Base-by-base conservation (phyloP, 2,113 vertebrate species). In the Dicentrarchus labrax region DNA sequence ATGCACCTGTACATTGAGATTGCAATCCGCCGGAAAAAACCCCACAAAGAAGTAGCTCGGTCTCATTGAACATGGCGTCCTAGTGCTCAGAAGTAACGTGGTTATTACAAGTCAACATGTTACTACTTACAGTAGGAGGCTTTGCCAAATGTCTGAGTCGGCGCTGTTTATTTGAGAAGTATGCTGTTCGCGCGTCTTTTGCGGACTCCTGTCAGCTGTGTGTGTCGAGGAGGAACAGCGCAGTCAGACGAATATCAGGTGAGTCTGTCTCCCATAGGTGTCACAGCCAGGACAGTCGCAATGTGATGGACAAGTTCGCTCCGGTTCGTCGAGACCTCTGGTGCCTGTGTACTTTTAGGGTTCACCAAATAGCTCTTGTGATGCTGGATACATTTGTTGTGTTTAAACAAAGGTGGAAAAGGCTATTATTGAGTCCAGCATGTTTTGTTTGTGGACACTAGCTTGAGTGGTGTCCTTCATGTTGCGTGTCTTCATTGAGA, bases 21-120 rank as follows among this genome's bases (percentile, higher is more conserved):
- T 3, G 30, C 30, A 30, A 30, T 30, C 30, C 30, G 30, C 30
- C 30, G 30, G 4, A 30, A 30, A 30, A 2, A 30, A 30, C 30
- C 30, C 30, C 30, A 30, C 30, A 30, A 30, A 30, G 30, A 30
- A 30, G 30, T 91, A 81, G 57, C 67, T 73, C 62, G 57, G 96
- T 90, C 94, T 96, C 1, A 0, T 85, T 71, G 59, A 94, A 95
- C 48, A 96, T 96, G 96, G 94, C 94, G 4, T 80, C 95, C 54
- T 75, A 69, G 89, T 88, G 90, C 53, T 6, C 0, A n/a, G 78
- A 21, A 85, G 76, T 85, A 93, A 93, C 82, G 95, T 84, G 93
- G 92, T 86, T 88, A 41, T 82, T 65, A 51, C 79, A 91, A 91
- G 90, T 92, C 89, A 94, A 94, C 90, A 96, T 96, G 96, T 95